Conservation (phyloP, 2,888 invertebrate genomes). For the Elgonia sp. region DNA sequence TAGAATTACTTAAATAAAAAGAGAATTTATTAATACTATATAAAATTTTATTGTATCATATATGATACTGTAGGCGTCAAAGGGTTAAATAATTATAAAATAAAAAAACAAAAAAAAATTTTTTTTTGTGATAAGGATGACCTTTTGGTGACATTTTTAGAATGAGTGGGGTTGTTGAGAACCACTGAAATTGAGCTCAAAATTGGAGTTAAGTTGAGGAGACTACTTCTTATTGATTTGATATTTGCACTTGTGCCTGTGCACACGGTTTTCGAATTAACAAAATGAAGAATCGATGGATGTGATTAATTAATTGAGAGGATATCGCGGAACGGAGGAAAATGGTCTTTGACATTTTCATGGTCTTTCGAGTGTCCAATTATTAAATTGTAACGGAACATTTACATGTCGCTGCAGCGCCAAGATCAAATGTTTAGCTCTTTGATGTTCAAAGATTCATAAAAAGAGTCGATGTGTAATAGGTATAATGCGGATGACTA, state of each 20-base stretch:
- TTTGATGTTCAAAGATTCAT: conserved; percentile 11
- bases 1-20: no score
- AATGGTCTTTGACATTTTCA: not conserved
- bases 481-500: conserved; percentile 22
- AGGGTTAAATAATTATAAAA: no score
- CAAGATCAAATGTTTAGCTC: not conserved
- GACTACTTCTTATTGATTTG: no score
- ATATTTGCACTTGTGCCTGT: no score
- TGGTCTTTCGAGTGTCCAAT: not conserved
- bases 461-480: conserved; percentile 40
- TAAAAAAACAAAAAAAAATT: no score
- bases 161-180: no score
- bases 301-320: not conserved
- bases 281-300: not conserved
- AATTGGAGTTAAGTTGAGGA: no score
- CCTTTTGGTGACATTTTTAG: not conserved
- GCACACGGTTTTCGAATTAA: no score
- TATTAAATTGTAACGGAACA: conserved; percentile 2
- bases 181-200: no score
- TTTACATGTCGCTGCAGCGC: not conserved
- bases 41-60: no score
- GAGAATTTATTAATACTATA: no score
- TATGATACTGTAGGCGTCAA: no score
- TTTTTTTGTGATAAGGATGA: not conserved
- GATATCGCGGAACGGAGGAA: not conserved